Evolutionary conservation across 1,140 invertebrate genomes (phyloP).

Genomic region (Arctopsyche grandis): DNA sequence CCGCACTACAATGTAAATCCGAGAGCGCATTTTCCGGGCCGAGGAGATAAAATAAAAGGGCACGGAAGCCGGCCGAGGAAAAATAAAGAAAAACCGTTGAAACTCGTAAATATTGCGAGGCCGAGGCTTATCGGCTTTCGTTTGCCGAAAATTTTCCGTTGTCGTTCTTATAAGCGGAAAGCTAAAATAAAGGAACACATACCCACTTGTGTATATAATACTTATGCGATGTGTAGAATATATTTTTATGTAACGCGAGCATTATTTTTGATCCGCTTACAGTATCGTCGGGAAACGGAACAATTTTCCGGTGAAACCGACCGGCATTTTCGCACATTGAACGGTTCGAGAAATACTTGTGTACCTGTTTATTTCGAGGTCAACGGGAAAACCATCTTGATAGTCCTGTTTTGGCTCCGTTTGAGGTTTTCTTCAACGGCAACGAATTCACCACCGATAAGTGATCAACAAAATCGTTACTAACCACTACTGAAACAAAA

Average conservation of each 20-base stretch:
- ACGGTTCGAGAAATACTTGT: background rate
- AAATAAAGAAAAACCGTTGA: conserved; percentile 11
- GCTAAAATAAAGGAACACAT: background rate
- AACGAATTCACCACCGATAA: too few relatives aligned
- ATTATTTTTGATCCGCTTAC: conserved; percentile 7
- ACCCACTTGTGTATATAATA: background rate
- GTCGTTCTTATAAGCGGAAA: conserved; percentile 2
- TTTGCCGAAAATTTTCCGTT: conserved; percentile 13
- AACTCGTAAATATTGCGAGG: conserved; percentile 27
- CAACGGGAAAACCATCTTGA: too few relatives aligned
- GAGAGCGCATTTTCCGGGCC: background rate
- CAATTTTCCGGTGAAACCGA: background rate
- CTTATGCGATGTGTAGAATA: background rate
- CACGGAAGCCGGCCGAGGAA: background rate
- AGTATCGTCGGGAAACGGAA: background rate
- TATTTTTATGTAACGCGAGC: background rate
- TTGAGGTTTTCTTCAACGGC: too few relatives aligned
- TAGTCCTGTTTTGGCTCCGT: too few relatives aligned
- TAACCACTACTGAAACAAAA: too few relatives aligned
- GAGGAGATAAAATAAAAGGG: background rate
- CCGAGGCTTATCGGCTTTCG: conserved; percentile 28
- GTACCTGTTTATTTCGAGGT: too few relatives aligned
- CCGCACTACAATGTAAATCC: background rate
- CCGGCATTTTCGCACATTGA: background rate
- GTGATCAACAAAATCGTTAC: too few relatives aligned